phyloP scores from a whole-genome alignment of 2,797 vertebrate genomes.

The Pantherophis vulpinus region DNA sequence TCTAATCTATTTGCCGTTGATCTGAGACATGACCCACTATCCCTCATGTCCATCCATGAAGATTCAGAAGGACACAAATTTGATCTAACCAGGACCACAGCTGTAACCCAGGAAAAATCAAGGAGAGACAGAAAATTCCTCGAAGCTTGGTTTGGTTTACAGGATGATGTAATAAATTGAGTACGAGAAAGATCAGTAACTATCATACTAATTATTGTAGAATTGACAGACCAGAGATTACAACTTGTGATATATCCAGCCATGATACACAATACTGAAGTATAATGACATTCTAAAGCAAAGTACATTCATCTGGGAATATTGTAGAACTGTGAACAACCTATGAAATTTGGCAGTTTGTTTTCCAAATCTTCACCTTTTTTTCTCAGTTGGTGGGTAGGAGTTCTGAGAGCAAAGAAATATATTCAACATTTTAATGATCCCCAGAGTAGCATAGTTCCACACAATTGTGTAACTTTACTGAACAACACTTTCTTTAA shows the following conservation, averaged over 20 bases:
- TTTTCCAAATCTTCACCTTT: not conserved
- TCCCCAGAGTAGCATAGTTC: not conserved
- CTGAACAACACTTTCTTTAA: not conserved
- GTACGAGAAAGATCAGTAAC: not conserved
- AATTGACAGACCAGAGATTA: not conserved
- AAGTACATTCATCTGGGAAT: not conserved
- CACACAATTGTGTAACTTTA: not conserved
- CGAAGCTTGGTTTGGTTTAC: no score
- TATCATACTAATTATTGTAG: not conserved
- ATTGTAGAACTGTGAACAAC: not conserved
- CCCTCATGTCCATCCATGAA: no score
- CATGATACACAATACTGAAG: not conserved
- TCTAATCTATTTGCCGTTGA: not conserved
- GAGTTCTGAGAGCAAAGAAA: not conserved
- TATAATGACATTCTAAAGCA: not conserved
- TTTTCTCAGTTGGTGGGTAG: not conserved
- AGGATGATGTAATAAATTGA: not conserved
- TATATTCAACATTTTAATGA: not conserved
- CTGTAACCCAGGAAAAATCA: no score
- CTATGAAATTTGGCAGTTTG: not conserved
- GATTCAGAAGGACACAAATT: no score
- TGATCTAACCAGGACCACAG: no score
- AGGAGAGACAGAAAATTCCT: no score
- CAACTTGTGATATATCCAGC: not conserved
- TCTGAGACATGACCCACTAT: no score